Base-by-base conservation (phyloP, 2,797 vertebrate species). In the Eremophila alpestris region DNA sequence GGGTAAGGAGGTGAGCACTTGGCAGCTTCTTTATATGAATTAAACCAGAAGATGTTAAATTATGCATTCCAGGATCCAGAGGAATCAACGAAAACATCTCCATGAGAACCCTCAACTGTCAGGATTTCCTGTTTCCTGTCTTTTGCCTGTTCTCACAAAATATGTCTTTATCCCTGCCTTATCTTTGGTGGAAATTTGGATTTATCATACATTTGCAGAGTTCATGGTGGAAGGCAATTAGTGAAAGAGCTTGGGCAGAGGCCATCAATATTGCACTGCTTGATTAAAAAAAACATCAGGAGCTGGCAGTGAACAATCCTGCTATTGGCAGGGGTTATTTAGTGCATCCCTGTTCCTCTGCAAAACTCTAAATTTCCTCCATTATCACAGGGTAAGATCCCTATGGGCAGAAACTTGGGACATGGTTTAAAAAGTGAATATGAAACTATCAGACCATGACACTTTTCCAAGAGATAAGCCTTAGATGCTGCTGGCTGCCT, bases 211-310 rank as follows among this genome's bases (percentile, higher is more conserved):
- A 95, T 97, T 94, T 91, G 56, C 90, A 95, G 94, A 94, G 73
- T 96, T 97, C 51, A 51, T 75, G 77, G 59, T 95, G 88, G 86
- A 96, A 96, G 78, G 69, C 92, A 97, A 97, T 98, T 97, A 97
- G 94, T 64, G 74, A 90, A 92, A 96, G 87, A 94, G 90, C 95
- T 96, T 89, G 80, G 65, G 83, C 84, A 90, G 78, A 85, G 92
- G 85, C 96, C 92, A 94, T 97, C 95, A 91, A 89, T 97, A 97
- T 97, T 96, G 94, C 82, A 85, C 89, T 93, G 89, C 92, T 97
- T 96, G 76, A 90, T 97, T 95, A 96, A 96, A 97, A 97, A 90
- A 93, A 87, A 70, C 70, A 34, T 88, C 89, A 91, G 96, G 90
- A 96, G 91, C 95, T 96, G 93, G 94, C 87, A 93, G 56, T 82